Base-by-base conservation (phyloP, 2,888 invertebrate species). In the Chalcis sispes region DNA sequence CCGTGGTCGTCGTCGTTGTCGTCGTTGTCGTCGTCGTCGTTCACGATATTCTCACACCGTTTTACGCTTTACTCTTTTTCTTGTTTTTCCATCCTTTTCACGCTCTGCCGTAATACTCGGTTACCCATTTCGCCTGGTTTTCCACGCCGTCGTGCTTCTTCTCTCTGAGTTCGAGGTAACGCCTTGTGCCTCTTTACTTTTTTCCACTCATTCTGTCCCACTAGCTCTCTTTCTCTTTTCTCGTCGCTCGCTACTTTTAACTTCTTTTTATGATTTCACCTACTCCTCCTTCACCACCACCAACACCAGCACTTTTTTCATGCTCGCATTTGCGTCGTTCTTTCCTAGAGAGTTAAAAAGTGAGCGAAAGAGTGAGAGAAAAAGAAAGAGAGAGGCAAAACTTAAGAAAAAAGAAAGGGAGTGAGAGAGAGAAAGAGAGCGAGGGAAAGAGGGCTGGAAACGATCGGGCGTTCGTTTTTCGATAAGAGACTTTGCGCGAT, bases 401-500 rank as follows among this genome's bases (percentile, higher is more conserved):
- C 64, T 50, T 15, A 50, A 58, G 29, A 52, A 20, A 42, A 70
- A 65, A 69, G 25, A 20, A n/a, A 15, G 29, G 54, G 3, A 3
- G 40, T 46, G 32, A 15, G 32, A 15, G 25, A n/a, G n/a, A 27
- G 72, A n/a, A 52, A 50, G 46, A 64, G 32, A 62, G 58, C 2
- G 20, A 56, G 56, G 18, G 18, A 1, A n/a, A n/a, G 15, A 29
- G 18, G 25, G 20, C 18, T 27, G 20, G 46, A 46, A 42, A 5
- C 64, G 73, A 77, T 72, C 73, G 70, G 70, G 64, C 59, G 64
- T 73, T 77, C 65, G 69, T 69, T 73, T 65, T 69, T 72, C 78
- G 75, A 78, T 78, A 78, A 72, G 75, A 70, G 72, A 73, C 75
- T 78, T 54, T 64, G 70, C 66, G 61, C 72, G 78, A 78, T 78